Conservation (phyloP, 2,888 invertebrate genomes). For the Cordilura impudica region DNA sequence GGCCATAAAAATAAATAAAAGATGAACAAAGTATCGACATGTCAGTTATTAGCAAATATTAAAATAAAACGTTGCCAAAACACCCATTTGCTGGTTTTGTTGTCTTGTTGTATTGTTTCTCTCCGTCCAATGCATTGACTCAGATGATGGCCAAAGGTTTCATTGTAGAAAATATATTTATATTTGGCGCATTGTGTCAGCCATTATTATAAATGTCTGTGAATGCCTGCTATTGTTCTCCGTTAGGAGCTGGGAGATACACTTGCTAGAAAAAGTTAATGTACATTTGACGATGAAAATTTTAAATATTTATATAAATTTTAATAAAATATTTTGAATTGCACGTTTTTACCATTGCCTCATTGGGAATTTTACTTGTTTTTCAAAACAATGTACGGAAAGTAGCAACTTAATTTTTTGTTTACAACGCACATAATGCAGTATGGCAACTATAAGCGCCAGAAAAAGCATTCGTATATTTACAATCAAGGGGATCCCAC, state of each 20-base stretch:
- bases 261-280: too few species aligned
- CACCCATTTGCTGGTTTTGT: constrained; percentile 61
- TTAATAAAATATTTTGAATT: too few species aligned
- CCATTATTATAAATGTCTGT: constrained; percentile 56
- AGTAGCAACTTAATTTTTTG: too few species aligned
- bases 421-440: too few species aligned
- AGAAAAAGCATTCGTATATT: too few species aligned
- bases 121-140: background rate
- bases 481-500: too few species aligned
- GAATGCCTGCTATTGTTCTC: constrained; percentile 28
- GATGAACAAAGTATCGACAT: constrained; percentile 54
- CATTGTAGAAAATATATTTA: constrained; percentile 35
- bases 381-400: too few species aligned
- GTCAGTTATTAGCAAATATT: constrained; percentile 69
- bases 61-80: constrained; percentile 66
- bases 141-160: constrained; percentile 47
- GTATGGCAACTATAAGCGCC: too few species aligned
- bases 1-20: constrained; percentile 40
- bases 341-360: too few species aligned
- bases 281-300: too few species aligned
- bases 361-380: too few species aligned
- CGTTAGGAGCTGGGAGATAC: background rate
- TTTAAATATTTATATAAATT: too few species aligned
- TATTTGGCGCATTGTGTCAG: constrained; percentile 62
- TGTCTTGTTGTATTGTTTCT: constrained; percentile 1